phyloP scores from a whole-genome alignment of 1,140 invertebrate species.

The Drosophila aff. region DNA sequence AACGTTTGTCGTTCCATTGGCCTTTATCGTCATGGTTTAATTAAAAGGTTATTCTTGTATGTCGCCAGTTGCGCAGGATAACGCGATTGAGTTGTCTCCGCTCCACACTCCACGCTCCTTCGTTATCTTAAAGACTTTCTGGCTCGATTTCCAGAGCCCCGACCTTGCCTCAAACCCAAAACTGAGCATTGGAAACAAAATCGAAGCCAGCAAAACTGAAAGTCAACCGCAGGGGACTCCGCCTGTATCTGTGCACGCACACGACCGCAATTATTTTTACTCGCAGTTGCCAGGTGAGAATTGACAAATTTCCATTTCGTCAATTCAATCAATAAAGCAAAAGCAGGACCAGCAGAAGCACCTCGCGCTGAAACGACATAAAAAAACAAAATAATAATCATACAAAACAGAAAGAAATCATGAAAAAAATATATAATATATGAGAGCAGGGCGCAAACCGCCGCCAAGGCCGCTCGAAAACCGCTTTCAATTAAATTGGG shows the following conservation, averaged over 20 bases:
- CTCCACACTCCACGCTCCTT: not conserved
- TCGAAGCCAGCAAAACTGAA: constrained; percentile 60
- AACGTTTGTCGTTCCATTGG: constrained; percentile 38
- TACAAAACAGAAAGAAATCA: not conserved
- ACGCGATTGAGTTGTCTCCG: constrained; percentile 64
- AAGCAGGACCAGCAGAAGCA: constrained; percentile 25
- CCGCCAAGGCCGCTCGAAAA: constrained; percentile 72
- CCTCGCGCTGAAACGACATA: constrained; percentile 6
- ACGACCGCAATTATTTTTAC: constrained; percentile 57
- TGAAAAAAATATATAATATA: constrained; percentile 5
- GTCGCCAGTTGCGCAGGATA: constrained; percentile 45
- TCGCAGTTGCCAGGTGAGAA: constrained; percentile 67
- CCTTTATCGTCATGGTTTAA: constrained; percentile 73
- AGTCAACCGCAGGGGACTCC: constrained; percentile 56
- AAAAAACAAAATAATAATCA: not conserved
- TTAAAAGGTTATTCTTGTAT: constrained; percentile 85
- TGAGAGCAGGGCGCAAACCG: constrained; percentile 22
- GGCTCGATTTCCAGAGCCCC: constrained; percentile 4
- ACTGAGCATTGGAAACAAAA: constrained; percentile 2
- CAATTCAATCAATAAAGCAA: constrained; percentile 73
- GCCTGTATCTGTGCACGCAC: constrained; percentile 5
- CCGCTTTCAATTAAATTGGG: constrained; percentile 82
- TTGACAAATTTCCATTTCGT: constrained; percentile 82
- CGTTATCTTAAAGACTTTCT: constrained; percentile 77
- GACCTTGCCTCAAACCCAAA: constrained; percentile 38